phyloP scores from a whole-genome alignment of 2,113 vertebrate genomes.

The Oncorhynchus kisutch region DNA sequence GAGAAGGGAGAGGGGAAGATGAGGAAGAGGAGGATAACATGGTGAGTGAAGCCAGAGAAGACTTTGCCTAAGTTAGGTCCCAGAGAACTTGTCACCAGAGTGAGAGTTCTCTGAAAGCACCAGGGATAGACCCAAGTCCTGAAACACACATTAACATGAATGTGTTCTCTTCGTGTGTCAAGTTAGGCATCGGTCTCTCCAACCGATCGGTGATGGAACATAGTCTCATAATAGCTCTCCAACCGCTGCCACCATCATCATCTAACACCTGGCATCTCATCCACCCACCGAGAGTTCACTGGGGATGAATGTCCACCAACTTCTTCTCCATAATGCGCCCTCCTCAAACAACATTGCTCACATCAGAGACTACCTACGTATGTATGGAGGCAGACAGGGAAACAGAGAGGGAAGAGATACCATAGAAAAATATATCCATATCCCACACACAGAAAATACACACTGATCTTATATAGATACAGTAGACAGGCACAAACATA shows the following conservation, averaged over 20 bases:
- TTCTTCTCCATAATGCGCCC: slow-evolving; percentile 40
- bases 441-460: neutral
- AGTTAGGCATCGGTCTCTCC: neutral
- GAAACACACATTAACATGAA: too few relatives aligned
- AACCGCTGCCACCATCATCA: too few relatives aligned
- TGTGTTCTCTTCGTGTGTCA: too few relatives aligned
- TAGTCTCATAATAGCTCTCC: neutral
- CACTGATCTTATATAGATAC: slow-evolving; percentile 17
- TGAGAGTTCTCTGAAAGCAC: too few relatives aligned
- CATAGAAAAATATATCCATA: neutral
- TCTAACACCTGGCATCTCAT: neutral
- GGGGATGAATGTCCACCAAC: neutral
- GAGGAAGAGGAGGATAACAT: neutral
- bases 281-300: neutral
- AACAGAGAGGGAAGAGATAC: too few relatives aligned
- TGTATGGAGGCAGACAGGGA: neutral
- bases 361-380: slow-evolving; percentile 43
- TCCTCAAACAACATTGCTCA: slow-evolving; percentile 53
- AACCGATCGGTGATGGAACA: neutral
- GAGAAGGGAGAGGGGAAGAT: neutral
- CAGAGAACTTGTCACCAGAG: too few relatives aligned
- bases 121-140: too few relatives aligned
- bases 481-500: neutral
- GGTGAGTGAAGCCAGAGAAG: neutral
- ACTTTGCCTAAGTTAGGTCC: too few relatives aligned